Percentiles rank a stretch among this genome's conserved stretches.
phyloP scores from a whole-genome alignment of 2,113 vertebrate species.

The Ornithorhynchus anatinus region DNA sequence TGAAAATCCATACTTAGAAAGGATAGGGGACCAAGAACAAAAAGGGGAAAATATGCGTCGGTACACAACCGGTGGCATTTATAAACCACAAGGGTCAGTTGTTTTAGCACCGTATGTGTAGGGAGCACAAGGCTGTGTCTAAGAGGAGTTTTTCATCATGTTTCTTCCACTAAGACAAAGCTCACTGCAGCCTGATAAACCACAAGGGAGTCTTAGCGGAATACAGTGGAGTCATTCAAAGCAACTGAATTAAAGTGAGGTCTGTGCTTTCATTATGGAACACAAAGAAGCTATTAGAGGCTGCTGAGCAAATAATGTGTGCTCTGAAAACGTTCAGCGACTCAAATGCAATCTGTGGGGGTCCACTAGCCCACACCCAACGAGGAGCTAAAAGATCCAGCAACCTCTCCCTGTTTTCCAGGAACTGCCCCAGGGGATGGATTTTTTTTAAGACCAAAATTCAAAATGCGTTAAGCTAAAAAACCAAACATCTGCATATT shows the following conservation, averaged over 20 bases:
- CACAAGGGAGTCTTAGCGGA: slow-evolving; percentile 30
- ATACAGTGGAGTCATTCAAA: slow-evolving; percentile 38
- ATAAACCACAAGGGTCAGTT: slow-evolving; percentile 31
- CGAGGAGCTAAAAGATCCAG: no score
- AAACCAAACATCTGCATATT: no score
- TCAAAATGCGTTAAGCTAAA: no score
- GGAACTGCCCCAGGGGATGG: background rate
- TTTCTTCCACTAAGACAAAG: slow-evolving; percentile 21
- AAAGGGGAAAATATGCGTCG: no score
- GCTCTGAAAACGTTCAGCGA: background rate
- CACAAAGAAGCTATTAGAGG: slow-evolving; percentile 27
- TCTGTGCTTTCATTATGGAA: slow-evolving; percentile 38
- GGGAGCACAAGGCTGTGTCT: background rate
- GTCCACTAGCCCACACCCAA: background rate
- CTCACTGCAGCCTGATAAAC: slow-evolving; percentile 11
- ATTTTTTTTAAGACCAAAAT: no score
- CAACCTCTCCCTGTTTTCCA: background rate
- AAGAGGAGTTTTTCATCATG: slow-evolving; percentile 11
- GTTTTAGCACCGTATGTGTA: background rate
- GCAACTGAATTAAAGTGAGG: slow-evolving; percentile 29
- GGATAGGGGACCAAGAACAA: no score
- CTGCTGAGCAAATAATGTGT: slow-evolving; percentile 1
- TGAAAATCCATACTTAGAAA: no score
- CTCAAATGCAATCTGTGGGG: background rate
- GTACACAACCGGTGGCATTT: no score